Percentiles rank a stretch among this genome's conserved stretches.
Conservation (phyloP, 1,140 invertebrate genomes). For the Phortica variegata region DNA sequence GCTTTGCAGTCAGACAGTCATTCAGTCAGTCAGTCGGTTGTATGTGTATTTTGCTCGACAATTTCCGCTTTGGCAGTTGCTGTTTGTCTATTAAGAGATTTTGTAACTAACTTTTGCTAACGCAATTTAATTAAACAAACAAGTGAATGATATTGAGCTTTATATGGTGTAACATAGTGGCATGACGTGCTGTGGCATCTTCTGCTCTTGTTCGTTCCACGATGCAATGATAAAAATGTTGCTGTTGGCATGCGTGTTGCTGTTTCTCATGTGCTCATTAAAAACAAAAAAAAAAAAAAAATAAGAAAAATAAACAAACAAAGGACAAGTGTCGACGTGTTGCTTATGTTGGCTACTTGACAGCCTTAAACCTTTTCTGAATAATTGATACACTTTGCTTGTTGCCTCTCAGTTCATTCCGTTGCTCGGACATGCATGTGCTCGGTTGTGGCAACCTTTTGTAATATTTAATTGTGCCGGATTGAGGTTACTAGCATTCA, state of each 20-base stretch:
- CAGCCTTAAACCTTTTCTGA: slow-evolving; percentile 50
- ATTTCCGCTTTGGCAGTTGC: slow-evolving; percentile 11
- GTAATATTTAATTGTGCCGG: slow-evolving; percentile 42
- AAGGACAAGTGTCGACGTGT: slow-evolving; percentile 38
- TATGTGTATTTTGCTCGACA: neutral
- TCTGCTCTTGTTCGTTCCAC: too few relatives aligned
- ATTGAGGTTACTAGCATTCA: slow-evolving; percentile 16
- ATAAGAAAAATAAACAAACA: slow-evolving; percentile 21
- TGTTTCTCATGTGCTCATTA: neutral
- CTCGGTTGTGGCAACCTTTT: neutral
- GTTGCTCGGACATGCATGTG: slow-evolving; percentile 5
- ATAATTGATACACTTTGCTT: slow-evolving; percentile 48
- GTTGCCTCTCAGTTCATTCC: too few relatives aligned
- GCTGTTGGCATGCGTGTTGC: neutral
- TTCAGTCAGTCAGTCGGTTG: neutral
- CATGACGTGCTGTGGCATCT: too few relatives aligned
- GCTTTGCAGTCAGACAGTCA: slow-evolving; percentile 1
- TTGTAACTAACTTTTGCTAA: slow-evolving; percentile 9
- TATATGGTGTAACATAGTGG: too few relatives aligned
- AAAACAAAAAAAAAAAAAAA: slow-evolving; percentile 21
- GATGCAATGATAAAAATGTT: slow-evolving; percentile 13
- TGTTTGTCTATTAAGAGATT: neutral
- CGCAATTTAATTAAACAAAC: slow-evolving; percentile 53
- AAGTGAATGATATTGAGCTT: too few relatives aligned
- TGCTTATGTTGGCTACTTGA: slow-evolving; percentile 22